Evolutionary conservation across 2,797 vertebrate species (phyloP).

Genomic region (Melanogrammus aeglefinus): DNA sequence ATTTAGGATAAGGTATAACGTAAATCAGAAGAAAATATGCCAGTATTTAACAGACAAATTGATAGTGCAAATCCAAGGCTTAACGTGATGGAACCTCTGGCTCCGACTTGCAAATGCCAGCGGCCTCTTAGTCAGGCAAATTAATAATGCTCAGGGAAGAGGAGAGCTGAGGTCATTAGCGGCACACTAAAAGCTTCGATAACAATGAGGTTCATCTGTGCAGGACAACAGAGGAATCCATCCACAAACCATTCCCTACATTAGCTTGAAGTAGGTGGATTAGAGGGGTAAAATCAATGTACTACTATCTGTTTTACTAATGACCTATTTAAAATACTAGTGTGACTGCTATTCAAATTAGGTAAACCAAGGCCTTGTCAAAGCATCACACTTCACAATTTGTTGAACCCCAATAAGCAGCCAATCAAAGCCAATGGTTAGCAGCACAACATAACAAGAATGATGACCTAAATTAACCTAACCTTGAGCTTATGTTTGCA

Average conservation of each 20-base stretch:
- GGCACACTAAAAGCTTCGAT: conserved; percentile 31
- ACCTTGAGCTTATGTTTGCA: background rate
- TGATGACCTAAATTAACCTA: background rate
- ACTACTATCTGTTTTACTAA: background rate
- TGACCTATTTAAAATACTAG: background rate
- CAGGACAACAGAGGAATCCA: conserved; percentile 42
- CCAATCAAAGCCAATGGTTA: background rate
- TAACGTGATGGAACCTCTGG: background rate
- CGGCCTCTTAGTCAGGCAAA: background rate
- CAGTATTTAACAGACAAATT: background rate
- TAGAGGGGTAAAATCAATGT: conserved; percentile 8
- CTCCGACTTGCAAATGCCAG: background rate
- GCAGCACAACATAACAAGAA: background rate
- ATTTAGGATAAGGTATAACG: background rate
- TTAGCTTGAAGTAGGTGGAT: background rate
- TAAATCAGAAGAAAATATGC: background rate
- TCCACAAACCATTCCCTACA: conserved; percentile 26
- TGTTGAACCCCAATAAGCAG: background rate
- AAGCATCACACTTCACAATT: background rate
- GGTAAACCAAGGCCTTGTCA: background rate
- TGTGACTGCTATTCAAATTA: background rate
- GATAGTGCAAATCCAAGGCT: background rate
- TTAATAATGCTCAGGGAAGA: background rate
- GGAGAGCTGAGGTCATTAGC: background rate
- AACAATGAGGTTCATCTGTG: conserved; percentile 38